A percentile compares a stretch with the other conserved stretches of the same genome.
Conservation (phyloP, 2,797 vertebrate genomes). For the Brachyrhaphis roseni region DNA sequence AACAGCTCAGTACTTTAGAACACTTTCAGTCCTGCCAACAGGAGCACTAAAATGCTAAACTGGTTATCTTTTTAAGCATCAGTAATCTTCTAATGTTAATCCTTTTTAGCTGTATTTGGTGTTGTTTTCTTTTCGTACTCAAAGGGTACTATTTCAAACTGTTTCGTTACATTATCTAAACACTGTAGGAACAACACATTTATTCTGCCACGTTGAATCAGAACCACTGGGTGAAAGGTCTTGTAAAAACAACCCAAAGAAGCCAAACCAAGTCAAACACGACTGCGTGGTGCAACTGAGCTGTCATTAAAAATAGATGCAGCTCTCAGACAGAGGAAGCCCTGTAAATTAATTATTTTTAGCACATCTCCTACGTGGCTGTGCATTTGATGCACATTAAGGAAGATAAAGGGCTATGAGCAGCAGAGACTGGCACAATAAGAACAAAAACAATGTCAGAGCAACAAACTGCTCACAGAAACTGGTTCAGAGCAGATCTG, state of each 20-base stretch:
- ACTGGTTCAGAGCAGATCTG: constrained; percentile 5
- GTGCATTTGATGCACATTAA: constrained; percentile 15
- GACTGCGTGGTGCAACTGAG: constrained; percentile 25
- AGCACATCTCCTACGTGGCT: constrained; percentile 24
- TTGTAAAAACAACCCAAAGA: constrained; percentile 19
- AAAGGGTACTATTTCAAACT: not conserved
- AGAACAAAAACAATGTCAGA: constrained; percentile 4
- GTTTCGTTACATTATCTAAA: not conserved
- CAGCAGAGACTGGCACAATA: not conserved
- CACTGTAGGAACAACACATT: not conserved
- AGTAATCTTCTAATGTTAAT: not conserved
- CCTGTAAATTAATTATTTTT: constrained; percentile 26
- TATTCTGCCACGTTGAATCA: not conserved
- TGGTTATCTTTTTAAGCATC: not conserved
- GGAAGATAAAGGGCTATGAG: not conserved
- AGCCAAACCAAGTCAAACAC: constrained; percentile 25
- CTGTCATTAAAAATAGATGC: constrained; percentile 65
- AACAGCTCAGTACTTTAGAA: constrained; percentile 9
- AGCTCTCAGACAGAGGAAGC: constrained; percentile 43
- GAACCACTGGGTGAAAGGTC: constrained; percentile 35
- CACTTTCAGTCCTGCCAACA: not conserved
- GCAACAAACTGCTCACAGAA: constrained; percentile 5
- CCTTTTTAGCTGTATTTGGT: rapidly evolving
- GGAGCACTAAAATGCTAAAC: constrained; percentile 33
- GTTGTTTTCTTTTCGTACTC: not conserved